Percentiles rank a stretch among this genome's conserved stretches.
Conservation (phyloP, 2,888 invertebrate genomes). For the Argyra leucocephala region DNA sequence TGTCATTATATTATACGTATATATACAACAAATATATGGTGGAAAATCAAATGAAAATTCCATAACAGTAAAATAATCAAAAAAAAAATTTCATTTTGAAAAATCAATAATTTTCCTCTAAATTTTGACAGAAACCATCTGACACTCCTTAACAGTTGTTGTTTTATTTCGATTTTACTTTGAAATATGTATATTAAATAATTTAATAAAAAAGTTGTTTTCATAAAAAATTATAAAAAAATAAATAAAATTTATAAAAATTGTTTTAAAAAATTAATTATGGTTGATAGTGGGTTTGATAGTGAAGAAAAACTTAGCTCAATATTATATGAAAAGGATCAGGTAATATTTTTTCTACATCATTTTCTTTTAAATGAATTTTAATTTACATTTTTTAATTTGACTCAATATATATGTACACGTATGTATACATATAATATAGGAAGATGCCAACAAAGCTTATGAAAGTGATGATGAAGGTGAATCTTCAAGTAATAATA, state of each 20-base stretch:
- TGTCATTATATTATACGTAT: background rate
- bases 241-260: background rate
- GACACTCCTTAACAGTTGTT: background rate
- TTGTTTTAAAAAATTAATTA: constrained; percentile 17
- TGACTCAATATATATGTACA: constrained; percentile 17
- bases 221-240: background rate
- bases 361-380: background rate
- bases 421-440: constrained; percentile 16
- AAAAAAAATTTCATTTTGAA: background rate
- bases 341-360: background rate
- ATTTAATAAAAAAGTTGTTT: background rate
- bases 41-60: too few relatives aligned
- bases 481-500: constrained; percentile 19
- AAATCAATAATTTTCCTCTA: background rate
- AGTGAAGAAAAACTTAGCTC: constrained; percentile 35
- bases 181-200: background rate
- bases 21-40: too few relatives aligned
- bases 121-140: background rate
- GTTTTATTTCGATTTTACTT: background rate
- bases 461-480: constrained; percentile 28
- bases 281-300: constrained; percentile 42
- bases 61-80: background rate
- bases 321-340: constrained; percentile 9
- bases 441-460: constrained; percentile 24
- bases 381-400: background rate